A percentile compares a stretch with the other conserved stretches of the same genome.
phyloP scores from a whole-genome alignment of 2,797 vertebrate species.

The Xiphorhynchus erythropygius region DNA sequence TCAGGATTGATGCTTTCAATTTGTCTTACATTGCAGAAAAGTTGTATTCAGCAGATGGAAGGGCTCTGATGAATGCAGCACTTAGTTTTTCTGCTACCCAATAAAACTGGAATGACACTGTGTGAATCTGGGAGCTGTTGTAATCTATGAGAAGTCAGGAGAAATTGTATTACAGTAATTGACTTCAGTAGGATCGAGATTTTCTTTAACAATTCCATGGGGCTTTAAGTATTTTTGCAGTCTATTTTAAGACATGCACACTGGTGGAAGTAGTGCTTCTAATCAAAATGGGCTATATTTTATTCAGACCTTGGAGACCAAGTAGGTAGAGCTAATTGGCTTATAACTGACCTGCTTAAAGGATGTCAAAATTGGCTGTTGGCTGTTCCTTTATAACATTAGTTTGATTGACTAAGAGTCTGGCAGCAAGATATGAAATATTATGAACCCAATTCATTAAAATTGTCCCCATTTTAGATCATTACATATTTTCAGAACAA shows the following conservation, averaged over 20 bases:
- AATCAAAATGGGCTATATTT: conserved; percentile 64
- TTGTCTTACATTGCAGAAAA: neutral
- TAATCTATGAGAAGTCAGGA: conserved; percentile 27
- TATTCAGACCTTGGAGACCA: conserved; percentile 67
- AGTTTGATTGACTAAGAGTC: conserved; percentile 53
- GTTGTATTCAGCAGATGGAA: neutral
- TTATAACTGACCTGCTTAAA: conserved; percentile 67
- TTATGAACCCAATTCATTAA: conserved; percentile 49
- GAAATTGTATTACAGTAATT: conserved; percentile 61
- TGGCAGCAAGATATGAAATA: conserved; percentile 52
- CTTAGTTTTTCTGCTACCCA: neutral
- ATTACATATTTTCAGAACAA: conserved; percentile 55
- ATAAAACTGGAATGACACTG: neutral
- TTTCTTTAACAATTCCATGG: conserved; percentile 24
- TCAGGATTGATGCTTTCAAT: neutral
- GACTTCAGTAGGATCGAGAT: conserved; percentile 27
- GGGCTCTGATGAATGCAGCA: neutral
- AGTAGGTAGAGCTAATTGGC: conserved; percentile 63
- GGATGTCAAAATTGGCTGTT: conserved; percentile 63
- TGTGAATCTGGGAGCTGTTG: conserved; percentile 8
- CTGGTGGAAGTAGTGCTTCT: conserved; percentile 37
- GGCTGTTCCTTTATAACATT: conserved; percentile 57
- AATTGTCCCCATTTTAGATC: conserved; percentile 50
- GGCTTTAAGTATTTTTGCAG: conserved; percentile 44
- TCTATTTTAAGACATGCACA: conserved; percentile 54